Conservation (phyloP, 2,113 vertebrate species). For the Fulmarus glacialis region DNA sequence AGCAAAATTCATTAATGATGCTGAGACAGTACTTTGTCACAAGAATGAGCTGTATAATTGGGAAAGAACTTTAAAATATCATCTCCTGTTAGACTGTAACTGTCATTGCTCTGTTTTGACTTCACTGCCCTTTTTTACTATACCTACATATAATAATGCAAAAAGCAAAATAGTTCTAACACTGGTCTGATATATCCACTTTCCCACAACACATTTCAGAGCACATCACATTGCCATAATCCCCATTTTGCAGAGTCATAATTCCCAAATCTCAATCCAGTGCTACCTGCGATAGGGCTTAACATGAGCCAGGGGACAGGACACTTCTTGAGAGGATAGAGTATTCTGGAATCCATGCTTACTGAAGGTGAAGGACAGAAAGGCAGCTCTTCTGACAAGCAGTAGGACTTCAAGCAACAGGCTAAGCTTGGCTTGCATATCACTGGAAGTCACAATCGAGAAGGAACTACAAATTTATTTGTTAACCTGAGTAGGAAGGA, state of each 20-base stretch:
- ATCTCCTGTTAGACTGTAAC: neutral
- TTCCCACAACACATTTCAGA: neutral
- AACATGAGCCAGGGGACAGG: neutral
- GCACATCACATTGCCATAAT: neutral
- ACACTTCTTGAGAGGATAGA: neutral
- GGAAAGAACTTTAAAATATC: neutral
- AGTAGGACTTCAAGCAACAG: neutral
- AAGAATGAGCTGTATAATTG: neutral
- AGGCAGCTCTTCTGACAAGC: neutral
- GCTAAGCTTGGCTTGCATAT: neutral
- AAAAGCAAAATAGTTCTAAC: neutral
- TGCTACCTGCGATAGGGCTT: neutral
- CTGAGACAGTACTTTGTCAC: neutral
- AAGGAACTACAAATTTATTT: neutral
- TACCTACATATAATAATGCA: neutral
- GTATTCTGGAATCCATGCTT: neutral
- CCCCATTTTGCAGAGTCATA: neutral
- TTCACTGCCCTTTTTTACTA: neutral
- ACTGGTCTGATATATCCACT: accelerated
- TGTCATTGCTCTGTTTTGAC: neutral
- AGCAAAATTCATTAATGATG: slow-evolving; percentile 15
- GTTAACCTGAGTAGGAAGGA: neutral
- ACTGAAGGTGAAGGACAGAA: neutral
- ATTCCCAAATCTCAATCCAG: neutral
- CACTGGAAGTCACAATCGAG: neutral